Percentiles rank a stretch among this genome's conserved stretches.
These are phyloP conservation scores for Cephalopachus bancanus DNA, from an alignment of 2,797 vertebrate species.

Conservation along the genomic window DNA sequence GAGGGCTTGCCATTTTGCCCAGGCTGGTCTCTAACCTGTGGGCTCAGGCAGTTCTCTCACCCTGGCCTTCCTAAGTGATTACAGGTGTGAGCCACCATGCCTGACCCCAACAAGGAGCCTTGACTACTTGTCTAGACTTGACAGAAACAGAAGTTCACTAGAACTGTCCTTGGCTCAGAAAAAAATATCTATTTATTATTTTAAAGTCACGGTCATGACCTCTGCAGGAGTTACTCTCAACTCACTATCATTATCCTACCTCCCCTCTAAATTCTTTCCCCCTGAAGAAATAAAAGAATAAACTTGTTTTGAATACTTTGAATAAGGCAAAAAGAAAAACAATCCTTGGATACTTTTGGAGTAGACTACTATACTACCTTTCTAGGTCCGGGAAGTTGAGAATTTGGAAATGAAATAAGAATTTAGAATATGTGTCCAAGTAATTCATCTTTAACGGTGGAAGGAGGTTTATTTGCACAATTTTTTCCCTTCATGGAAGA, in stretches of 20 bases:
- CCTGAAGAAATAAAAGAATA: slow-evolving; percentile 57
- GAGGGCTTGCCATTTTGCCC: too few relatives aligned
- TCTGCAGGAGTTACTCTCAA: slow-evolving; percentile 51
- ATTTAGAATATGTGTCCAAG: slow-evolving; percentile 35
- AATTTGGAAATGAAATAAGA: slow-evolving; percentile 54
- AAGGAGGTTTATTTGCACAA: slow-evolving; percentile 43
- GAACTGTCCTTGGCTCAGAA: slow-evolving; percentile 40
- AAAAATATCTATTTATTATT: slow-evolving; percentile 42
- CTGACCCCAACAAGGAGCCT: not conserved
- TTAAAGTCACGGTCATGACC: slow-evolving; percentile 44
- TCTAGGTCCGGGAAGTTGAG: slow-evolving; percentile 10
- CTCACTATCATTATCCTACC: slow-evolving; percentile 41
- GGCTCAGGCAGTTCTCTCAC: too few relatives aligned
- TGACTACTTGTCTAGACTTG: slow-evolving; percentile 32
- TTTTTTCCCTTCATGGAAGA: slow-evolving; percentile 39
- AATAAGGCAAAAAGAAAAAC: not conserved
- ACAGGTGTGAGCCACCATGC: too few relatives aligned
- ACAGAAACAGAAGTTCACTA: not conserved
- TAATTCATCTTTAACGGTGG: slow-evolving; percentile 37
- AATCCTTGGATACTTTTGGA: not conserved
- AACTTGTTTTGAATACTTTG: slow-evolving; percentile 37
- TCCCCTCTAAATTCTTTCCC: slow-evolving; percentile 51
- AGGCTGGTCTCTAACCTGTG: too few relatives aligned
- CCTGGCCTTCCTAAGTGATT: too few relatives aligned
- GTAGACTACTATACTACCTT: not conserved